Evolutionary conservation across 37 sponge, comb jelly and placozoan genomes (phyloP).

Genomic region (Mnemiopsis leidyi): DNA sequence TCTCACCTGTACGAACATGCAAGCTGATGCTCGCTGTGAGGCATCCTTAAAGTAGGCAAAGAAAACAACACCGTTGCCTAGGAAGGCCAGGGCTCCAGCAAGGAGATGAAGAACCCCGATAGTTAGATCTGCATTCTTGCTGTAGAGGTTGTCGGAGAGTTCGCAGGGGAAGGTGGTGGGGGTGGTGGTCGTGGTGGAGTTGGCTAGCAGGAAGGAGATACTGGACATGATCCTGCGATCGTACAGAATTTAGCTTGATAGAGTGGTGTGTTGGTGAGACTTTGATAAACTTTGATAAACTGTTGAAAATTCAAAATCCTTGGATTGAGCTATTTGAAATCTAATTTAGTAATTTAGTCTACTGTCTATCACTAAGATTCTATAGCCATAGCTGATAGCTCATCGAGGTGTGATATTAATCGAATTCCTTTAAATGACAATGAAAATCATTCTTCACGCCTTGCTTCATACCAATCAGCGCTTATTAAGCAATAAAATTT

Average conservation of each 20-base stretch:
- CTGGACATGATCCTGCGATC: neutral
- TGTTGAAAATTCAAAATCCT: no score
- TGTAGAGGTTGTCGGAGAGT: neutral
- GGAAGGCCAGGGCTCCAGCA: neutral
- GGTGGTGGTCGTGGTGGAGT: neutral
- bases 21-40: constrained; percentile 44
- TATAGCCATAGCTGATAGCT: no score
- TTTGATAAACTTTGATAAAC: neutral
- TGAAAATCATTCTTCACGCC: no score
- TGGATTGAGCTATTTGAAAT: no score
- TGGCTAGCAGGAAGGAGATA: neutral
- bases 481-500: no score
- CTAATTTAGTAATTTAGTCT: no score
- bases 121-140: neutral
- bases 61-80: constrained; percentile 43
- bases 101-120: constrained; percentile 9
- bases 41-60: constrained; percentile 13
- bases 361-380: no score
- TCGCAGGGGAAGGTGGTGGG: neutral
- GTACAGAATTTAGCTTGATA: no score
- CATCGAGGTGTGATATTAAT: no score
- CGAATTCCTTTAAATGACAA: no score
- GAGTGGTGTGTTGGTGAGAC: no score
- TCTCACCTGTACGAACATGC: constrained; percentile 48
- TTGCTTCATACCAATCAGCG: no score